Conservation (phyloP, 2,113 vertebrate genomes). For the Elephantulus edwardii region DNA sequence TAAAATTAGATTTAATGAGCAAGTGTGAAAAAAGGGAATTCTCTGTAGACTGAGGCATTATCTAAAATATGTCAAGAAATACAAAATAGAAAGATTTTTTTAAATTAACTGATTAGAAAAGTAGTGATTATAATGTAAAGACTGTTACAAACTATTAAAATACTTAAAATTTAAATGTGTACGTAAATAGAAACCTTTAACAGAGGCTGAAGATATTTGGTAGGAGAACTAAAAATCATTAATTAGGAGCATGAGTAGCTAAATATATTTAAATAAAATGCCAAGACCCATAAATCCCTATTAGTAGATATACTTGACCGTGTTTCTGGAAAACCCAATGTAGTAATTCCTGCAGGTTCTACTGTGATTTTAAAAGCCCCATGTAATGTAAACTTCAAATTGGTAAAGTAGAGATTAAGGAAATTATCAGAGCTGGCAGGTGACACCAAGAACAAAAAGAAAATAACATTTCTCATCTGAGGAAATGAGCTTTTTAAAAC, state of each 20-base stretch:
- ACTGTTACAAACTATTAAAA: slow-evolving; percentile 13
- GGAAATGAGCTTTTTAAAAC: neutral
- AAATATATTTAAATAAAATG: slow-evolving; percentile 46
- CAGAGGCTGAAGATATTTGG: neutral
- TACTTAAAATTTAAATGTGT: neutral
- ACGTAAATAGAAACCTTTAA: neutral
- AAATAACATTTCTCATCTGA: neutral
- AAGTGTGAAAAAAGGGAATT: slow-evolving; percentile 5
- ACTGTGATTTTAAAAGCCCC: neutral
- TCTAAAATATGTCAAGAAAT: slow-evolving; percentile 2
- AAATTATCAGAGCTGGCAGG: neutral
- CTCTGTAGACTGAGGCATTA: neutral
- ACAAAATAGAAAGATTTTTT: neutral
- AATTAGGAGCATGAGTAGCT: neutral
- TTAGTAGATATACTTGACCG: neutral
- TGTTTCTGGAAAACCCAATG: slow-evolving; percentile 2
- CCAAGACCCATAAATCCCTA: neutral
- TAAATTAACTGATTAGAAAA: neutral
- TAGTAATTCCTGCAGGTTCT: neutral
- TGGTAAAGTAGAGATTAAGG: neutral
- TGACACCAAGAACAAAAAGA: neutral
- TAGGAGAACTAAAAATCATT: neutral
- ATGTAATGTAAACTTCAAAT: neutral
- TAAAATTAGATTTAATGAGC: neutral
- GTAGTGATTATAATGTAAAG: neutral